phyloP scores from a whole-genome alignment of 2,113 vertebrate genomes.

The Rutilus rutilus region DNA sequence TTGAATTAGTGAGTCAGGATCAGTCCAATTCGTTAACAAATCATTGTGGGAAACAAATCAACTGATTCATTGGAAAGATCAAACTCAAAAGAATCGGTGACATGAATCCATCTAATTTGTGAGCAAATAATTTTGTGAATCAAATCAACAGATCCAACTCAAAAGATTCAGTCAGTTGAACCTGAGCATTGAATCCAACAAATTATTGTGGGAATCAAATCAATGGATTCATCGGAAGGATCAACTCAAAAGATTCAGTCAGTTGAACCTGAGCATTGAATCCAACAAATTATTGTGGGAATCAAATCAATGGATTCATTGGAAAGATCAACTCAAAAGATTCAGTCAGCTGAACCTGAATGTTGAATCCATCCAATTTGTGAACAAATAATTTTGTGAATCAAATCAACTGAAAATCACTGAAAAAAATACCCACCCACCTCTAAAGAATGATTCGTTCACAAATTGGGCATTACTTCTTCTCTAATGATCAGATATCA shows the following conservation, averaged over 20 bases:
- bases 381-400: not conserved
- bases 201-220: not conserved
- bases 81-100: not conserved
- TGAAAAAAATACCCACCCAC: too few species aligned
- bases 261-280: not conserved
- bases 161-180: not conserved
- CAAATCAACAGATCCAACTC: not conserved
- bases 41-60: too few species aligned
- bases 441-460: not conserved
- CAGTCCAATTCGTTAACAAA: not conserved
- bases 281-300: not conserved
- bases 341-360: not conserved
- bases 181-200: not conserved
- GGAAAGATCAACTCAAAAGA: not conserved
- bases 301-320: too few species aligned
- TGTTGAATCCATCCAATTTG: not conserved
- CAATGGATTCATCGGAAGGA: too few species aligned
- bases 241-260: not conserved
- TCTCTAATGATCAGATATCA: not conserved
- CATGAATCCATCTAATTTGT: not conserved
- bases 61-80: too few species aligned
- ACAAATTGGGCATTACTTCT: not conserved
- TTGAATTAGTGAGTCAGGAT: not conserved
- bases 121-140: not conserved
- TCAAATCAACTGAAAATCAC: too few species aligned